Evolutionary conservation across 1,140 invertebrate genomes (phyloP), one percentile per base, ranked within the genome.

Genomic region (Diachasma alloeum): DNA sequence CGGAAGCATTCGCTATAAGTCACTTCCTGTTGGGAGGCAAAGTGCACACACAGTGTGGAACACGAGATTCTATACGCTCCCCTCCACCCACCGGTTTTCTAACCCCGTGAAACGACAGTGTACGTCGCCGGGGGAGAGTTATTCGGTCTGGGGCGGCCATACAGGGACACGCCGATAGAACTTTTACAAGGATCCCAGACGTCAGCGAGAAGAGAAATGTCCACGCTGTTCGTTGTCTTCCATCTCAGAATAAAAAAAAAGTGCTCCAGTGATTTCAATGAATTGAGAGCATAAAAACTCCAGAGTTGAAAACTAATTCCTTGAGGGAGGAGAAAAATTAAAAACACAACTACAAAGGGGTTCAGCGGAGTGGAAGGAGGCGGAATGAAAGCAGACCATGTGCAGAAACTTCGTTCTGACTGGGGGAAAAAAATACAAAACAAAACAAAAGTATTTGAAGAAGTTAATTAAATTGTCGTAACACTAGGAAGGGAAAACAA

Each of bases 111-210:
- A 48, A 37, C 66, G 48, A 56, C 48, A 56, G 59, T 10, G 26
- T 56, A 77, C 37, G 70, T 77, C 70, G 66, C 59, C 71, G 44
- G 10, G 70, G 66, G 75, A 77, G 77, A 81, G 78, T 83, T 82
- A 82, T 82, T 82, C 80, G 68, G 72, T 69, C 78, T 48, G 71
- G 71, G 31, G 31, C 31, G 31, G 77, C 66, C 66, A 68, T 17
- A 39, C 31, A 68, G 36, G 36, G 36, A 68, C 36, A 63, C 37
- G 59, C 72, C 71, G 74, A 76, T 75, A 78, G 59, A 82, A 83
- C 67, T 83, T 81, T 63, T 67, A 44, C 74, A 78, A 78, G 81
- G 78, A 81, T 81, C 75, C 71, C 72, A 10, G 71, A 68, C 17
- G 36, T 68, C 36, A 68, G 36, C 26, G 15, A 68, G 31, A 68